Evolutionary conservation across 1,140 invertebrate species (phyloP).

Genomic region (Pachyrhynchus sulphureomaculatus): DNA sequence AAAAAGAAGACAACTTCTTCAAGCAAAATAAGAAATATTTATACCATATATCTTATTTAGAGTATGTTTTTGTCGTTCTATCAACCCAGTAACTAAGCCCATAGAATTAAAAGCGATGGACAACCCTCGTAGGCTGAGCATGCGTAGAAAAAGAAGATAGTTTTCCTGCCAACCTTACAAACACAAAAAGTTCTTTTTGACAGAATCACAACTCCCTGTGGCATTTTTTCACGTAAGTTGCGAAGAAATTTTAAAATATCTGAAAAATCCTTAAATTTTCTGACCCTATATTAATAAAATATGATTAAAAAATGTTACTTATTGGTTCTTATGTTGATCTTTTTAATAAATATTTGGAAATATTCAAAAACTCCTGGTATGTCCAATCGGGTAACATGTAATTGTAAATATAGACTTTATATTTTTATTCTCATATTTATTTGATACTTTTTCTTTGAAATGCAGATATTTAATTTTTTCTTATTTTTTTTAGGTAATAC

Average conservation of each 20-base stretch:
- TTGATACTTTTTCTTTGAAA: constrained; percentile 16
- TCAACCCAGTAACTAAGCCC: too few species aligned
- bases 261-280: constrained; percentile 42
- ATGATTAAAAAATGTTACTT: too few species aligned
- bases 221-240: constrained; percentile 70
- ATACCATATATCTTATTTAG: too few species aligned
- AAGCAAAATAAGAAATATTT: too few species aligned
- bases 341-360: not conserved
- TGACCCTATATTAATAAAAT: constrained; percentile 4
- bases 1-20: too few species aligned
- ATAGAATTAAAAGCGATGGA: too few species aligned
- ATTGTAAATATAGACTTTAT: too few species aligned
- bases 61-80: too few species aligned
- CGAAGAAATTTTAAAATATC: constrained; percentile 49
- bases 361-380: not conserved
- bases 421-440: too few species aligned
- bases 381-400: too few species aligned
- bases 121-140: not conserved
- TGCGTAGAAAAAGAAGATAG: not conserved
- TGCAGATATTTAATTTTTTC: not conserved
- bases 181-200: constrained; percentile 22
- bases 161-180: not conserved
- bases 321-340: too few species aligned
- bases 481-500: constrained; percentile 45
- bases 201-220: constrained; percentile 62